These are phyloP conservation scores for Hestina assimilis DNA, from an alignment of 1,140 invertebrate species.

Conservation along the genomic window DNA sequence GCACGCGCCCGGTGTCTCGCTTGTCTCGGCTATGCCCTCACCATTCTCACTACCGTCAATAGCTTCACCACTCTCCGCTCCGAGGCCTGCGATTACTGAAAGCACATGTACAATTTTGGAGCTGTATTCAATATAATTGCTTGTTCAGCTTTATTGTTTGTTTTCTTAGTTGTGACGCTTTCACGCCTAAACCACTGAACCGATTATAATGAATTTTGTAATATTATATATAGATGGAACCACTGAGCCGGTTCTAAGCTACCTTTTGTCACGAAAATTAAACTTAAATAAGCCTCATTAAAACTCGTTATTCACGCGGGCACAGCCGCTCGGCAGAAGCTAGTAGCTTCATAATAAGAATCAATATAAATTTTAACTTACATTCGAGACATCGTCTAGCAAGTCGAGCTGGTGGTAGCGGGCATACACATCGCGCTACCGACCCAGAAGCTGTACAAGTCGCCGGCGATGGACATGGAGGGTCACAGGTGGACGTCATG, in stretches of 20 bases:
- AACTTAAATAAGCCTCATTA: no score
- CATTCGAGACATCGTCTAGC: conserved; percentile 55
- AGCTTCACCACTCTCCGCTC: conserved; percentile 85
- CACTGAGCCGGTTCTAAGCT: no score
- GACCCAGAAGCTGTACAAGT: conserved; percentile 37
- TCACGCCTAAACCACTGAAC: no score
- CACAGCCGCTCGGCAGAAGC: no score
- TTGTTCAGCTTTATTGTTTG: no score
- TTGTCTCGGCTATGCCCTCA: conserved; percentile 80
- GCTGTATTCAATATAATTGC: background rate
- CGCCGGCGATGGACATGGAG: conserved; percentile 74
- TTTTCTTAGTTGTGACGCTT: no score
- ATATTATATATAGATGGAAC: no score
- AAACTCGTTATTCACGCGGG: no score
- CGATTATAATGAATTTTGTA: no score
- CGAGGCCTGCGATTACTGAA: conserved; percentile 56
- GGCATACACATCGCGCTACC: conserved; percentile 50
- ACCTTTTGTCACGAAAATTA: no score
- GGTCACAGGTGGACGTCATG: conserved; percentile 87
- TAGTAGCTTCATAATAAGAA: background rate
- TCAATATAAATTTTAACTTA: conserved; percentile 25
- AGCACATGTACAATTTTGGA: background rate
- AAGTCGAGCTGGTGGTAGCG: conserved; percentile 41
- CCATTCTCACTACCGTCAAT: conserved; percentile 89
- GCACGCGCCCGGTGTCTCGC: conserved; percentile 38